Conservation (phyloP, 2,113 vertebrate species). For the Lophochroa leadbeateri region DNA sequence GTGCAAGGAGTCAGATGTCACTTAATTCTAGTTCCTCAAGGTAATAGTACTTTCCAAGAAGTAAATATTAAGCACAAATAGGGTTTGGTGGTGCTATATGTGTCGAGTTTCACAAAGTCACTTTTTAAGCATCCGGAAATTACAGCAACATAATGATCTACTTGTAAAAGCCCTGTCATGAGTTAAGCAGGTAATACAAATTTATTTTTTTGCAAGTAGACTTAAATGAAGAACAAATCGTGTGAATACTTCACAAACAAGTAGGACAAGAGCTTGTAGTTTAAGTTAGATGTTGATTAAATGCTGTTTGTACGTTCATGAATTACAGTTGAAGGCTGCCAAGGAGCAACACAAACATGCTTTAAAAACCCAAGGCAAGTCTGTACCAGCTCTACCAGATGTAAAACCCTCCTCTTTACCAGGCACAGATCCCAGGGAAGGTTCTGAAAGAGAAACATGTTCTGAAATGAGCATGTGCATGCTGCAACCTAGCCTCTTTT, state of each 20-base stretch:
- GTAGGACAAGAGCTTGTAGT: neutral
- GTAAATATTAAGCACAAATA: neutral
- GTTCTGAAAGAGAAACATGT: neutral
- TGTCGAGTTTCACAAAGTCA: neutral
- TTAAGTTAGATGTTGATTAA: neutral
- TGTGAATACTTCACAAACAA: neutral
- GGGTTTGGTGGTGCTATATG: neutral
- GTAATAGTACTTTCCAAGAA: neutral
- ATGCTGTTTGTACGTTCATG: neutral
- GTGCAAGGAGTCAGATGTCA: neutral
- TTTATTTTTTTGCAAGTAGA: neutral
- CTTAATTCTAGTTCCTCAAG: neutral
- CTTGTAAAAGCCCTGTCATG: neutral
- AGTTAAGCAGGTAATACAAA: neutral
- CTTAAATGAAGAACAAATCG: neutral
- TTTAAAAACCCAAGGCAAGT: neutral
- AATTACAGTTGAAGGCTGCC: neutral
- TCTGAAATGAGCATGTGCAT: neutral
- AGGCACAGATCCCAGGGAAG: neutral
- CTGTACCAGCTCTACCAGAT: constrained; percentile 7
- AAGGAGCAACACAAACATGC: neutral
- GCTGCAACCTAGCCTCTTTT: neutral
- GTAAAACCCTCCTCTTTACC: neutral
- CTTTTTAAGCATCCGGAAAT: neutral
- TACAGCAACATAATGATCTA: neutral